phyloP scores from a whole-genome alignment of 64 coral and sea anemone genomes.

The Astreopora myriophthalma region DNA sequence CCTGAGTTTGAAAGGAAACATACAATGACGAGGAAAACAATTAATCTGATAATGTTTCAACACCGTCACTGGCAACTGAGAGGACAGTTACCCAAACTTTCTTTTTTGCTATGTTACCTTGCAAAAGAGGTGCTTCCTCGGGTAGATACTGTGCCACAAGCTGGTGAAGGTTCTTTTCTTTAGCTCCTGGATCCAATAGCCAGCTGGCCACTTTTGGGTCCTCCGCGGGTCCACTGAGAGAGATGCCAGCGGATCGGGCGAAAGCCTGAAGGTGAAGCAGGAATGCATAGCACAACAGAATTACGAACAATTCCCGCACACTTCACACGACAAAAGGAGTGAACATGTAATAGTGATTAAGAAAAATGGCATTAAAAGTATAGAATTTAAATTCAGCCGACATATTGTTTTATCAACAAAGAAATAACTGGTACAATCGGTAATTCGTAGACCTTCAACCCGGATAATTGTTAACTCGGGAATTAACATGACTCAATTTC shows the following conservation, averaged over 20 bases:
- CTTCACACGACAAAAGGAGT: not conserved
- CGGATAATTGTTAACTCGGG: too few relatives aligned
- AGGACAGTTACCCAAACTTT: too few relatives aligned
- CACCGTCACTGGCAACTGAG: not conserved
- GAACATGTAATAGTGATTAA: too few relatives aligned
- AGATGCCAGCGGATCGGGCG: constrained; percentile 67
- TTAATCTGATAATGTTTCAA: not conserved
- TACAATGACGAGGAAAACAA: too few relatives aligned
- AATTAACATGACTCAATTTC: too few relatives aligned
- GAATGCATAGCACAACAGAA: not conserved
- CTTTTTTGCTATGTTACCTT: constrained; percentile 45
- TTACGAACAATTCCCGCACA: not conserved
- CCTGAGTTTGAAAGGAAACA: constrained; percentile 16
- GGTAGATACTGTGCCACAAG: constrained; percentile 67
- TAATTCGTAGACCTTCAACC: too few relatives aligned
- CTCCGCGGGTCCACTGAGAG: constrained; percentile 62
- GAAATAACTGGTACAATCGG: too few relatives aligned
- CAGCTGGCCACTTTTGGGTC: constrained; percentile 95
- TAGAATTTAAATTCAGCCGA: too few relatives aligned
- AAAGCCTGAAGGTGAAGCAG: constrained; percentile 46
- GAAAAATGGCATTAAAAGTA: too few relatives aligned
- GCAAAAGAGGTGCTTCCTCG: constrained; percentile 60
- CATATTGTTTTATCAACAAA: too few relatives aligned
- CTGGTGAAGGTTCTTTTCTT: constrained; percentile 86
- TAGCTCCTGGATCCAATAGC: constrained; percentile 90